Percentiles rank a stretch among this genome's conserved stretches.
These are phyloP conservation scores for Gymnoscopelus microlampas DNA, from an alignment of 2,797 vertebrate species.

Conservation along the genomic window DNA sequence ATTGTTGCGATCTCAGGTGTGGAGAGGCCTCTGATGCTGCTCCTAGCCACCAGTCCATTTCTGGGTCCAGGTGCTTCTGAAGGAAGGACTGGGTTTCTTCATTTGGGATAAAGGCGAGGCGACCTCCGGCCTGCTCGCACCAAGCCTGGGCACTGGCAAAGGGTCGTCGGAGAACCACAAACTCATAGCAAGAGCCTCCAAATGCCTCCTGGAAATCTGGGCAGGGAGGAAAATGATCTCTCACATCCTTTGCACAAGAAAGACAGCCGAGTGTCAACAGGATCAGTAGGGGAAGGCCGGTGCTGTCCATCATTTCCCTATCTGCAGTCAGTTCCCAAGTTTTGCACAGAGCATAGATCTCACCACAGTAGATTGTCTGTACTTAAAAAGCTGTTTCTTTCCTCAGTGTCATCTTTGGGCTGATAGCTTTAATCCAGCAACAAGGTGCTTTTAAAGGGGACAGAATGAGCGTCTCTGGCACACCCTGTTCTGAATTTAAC, in stretches of 20 bases:
- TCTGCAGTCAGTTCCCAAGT: not conserved
- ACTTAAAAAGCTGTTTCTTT: not conserved
- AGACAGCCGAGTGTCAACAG: constrained; percentile 36
- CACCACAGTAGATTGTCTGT: not conserved
- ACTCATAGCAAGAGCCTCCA: constrained; percentile 86
- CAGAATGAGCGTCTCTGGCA: constrained; percentile 36
- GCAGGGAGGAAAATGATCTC: constrained; percentile 60
- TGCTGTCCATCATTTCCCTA: constrained; percentile 61
- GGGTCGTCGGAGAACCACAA: constrained; percentile 74
- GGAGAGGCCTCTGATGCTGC: constrained; percentile 66
- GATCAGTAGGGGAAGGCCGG: constrained; percentile 46
- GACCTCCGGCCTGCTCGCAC: constrained; percentile 89
- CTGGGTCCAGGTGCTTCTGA: constrained; percentile 75
- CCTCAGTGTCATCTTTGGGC: constrained; percentile 17
- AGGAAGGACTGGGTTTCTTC: constrained; percentile 88
- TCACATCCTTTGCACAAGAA: constrained; percentile 34
- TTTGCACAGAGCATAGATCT: not conserved
- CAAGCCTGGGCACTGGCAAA: constrained; percentile 85
- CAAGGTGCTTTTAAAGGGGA: constrained; percentile 58
- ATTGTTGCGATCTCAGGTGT: constrained; percentile 45
- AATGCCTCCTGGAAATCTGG: constrained; percentile 80
- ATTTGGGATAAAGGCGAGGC: constrained; percentile 86
- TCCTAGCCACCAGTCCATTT: constrained; percentile 88
- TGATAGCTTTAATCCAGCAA: constrained; percentile 13
- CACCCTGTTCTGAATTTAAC: constrained; percentile 33